Percentiles rank a stretch among this genome's conserved stretches.
Evolutionary conservation across 2,888 invertebrate genomes (phyloP).

Genomic region (Zaprionus obscuricornis): DNA sequence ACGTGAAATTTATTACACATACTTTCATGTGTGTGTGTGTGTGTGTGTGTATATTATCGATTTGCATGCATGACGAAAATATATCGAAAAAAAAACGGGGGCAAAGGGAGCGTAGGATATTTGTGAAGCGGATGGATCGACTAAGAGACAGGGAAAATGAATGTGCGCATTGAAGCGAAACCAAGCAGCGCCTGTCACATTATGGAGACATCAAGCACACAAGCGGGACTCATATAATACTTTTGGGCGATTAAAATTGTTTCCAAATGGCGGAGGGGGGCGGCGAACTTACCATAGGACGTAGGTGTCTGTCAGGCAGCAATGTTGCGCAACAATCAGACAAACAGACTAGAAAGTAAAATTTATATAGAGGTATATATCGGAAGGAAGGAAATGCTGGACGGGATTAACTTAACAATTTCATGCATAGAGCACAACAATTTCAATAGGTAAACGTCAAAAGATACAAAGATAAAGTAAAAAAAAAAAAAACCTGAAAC

Average conservation of each 20-base stretch:
- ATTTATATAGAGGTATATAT: no score
- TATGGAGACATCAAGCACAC: conserved; percentile 71
- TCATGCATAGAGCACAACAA: conserved; percentile 40
- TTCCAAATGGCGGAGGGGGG: background rate
- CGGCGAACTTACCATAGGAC: no score
- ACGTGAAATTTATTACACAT: conserved; percentile 62
- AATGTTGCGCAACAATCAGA: conserved; percentile 2
- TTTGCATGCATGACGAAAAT: conserved; percentile 28
- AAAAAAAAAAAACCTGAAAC: no score
- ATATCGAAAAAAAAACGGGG: background rate
- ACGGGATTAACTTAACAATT: conserved; percentile 38
- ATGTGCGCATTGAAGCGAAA: conserved; percentile 56
- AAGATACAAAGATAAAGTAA: no score
- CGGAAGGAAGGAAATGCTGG: conserved; percentile 13
- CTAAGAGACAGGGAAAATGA: conserved; percentile 40
- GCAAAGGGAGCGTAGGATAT: background rate
- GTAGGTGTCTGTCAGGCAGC: background rate
- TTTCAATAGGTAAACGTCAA: conserved; percentile 34
- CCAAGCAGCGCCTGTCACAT: conserved; percentile 61
- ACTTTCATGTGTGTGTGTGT: conserved; percentile 28
- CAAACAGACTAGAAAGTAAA: background rate
- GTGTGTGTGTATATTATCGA: conserved; percentile 55
- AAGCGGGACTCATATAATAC: conserved; percentile 62
- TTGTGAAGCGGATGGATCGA: conserved; percentile 16
- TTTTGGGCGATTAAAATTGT: conserved; percentile 54